Evolutionary conservation across 2,888 invertebrate species (phyloP), one percentile per base, ranked within the genome.

Genomic region (Calliscelio sp.): DNA sequence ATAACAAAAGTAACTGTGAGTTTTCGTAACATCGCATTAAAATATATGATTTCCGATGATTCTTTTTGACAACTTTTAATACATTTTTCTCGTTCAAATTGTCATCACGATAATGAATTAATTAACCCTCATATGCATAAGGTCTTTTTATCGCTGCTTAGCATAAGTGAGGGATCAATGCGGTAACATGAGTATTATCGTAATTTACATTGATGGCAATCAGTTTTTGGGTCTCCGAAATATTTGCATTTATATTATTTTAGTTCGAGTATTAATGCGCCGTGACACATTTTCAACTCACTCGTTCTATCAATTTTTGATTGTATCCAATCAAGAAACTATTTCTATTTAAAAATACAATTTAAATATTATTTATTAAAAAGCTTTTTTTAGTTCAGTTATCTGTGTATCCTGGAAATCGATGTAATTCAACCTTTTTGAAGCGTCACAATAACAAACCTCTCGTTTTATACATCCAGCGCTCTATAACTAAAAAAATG

Each of bases 61-160:
- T n/a, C 53, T 32, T 55, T 74, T 66, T 66, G 53, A 83, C 51
- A 59, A 44, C 57, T 38, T 61, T 82, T 53, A 66, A 79, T 74
- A 79, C 55, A 68, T 74, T 68, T 79, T 83, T 78, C 61, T 74
- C 83, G 61, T 83, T 74, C 49, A 79, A 75, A 83, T 79, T 74
- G 74, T 71, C 79, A 74, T 83, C 83, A 57, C 70, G 83, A 83
- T 83, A 79, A 83, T 74, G 83, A 83, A 83, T 83, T 83, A 83
- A 83, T 83, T 79, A 83, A 83, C 83, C 83, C 83, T 74, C 78
- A 74, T 83, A 74, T 74, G 35, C 83, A 83, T 83, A 79, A 79
- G 74, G 74, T 51, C 74, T 68, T 70, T 83, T 74, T 83, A 78
- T 83, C 68, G 61, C 77, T 83, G 79, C 38, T 79, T 83, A 74